Base-by-base conservation (phyloP, 30 jellyfish, hydroid and myxozoan species). In the Aurelia sp. region DNA sequence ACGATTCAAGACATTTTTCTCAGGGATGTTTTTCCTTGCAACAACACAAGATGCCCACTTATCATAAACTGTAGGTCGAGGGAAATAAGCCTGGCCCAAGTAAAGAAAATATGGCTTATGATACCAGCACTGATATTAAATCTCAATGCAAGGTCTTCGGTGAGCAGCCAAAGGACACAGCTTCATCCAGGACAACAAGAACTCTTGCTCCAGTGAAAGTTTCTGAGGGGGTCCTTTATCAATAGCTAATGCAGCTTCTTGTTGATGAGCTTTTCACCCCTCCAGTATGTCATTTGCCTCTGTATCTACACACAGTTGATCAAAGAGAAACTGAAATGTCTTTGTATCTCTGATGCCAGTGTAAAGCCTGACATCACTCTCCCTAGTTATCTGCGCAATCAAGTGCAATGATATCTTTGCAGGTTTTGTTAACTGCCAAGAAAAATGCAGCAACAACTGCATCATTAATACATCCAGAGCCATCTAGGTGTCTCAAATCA, bases 351-450 rank as follows among this genome's bases (percentile, higher is more conserved):
- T 35, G 44, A 35, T 35, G 4, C 91, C 91, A 47, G 87, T 65
- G 33, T 66, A 82, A 82, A 82, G 68, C 50, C 44, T 27, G 63
- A 84, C 94, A 71, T 84, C 94, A 73, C 58, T 31, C 22, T 84
- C 90, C 66, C 82, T 48, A 18, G 89, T 84, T 16, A 82, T n/a
- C 48, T 71, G 81, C 44, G 52, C 94, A 84, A 8, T 58, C 67
- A 84, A 84, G 50, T 18, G 27, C 70, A 84, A 21, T 38, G 94
- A 20, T 48, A 73, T 8, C 44, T 35, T 35, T 16, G 1, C 24
- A 58, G 24, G 20, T 17, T 4, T 58, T 20, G 24, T 58, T 8
- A 16, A 58, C 8, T 58, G 67, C 67, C 67, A 3, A 11, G 8
- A 7, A 58, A 58, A 58, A 4, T 17, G 67, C 67, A 58, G 67